phyloP scores from a whole-genome alignment of 2,888 invertebrate species.

The Fragum sueziense region DNA sequence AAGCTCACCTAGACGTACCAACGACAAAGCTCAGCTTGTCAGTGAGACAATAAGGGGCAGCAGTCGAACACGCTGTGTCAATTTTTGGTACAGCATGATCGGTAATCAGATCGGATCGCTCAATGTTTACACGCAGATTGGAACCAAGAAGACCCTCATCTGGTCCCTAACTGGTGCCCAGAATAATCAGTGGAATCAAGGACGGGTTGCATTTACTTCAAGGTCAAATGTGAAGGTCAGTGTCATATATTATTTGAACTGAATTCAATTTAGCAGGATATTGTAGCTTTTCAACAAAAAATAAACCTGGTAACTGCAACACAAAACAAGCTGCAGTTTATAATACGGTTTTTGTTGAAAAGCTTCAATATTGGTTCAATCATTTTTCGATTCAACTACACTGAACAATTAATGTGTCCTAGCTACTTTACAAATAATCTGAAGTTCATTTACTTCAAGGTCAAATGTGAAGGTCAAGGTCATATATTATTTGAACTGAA shows the following conservation, averaged over 20 bases:
- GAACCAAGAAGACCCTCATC: constrained; percentile 42
- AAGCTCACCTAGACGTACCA: constrained; percentile 61
- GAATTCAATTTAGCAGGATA: too few relatives aligned
- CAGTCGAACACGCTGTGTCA: constrained; percentile 60
- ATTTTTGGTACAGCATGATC: constrained; percentile 78
- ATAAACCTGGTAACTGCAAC: too few relatives aligned
- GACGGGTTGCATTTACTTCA: constrained; percentile 55
- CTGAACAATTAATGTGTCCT: too few relatives aligned
- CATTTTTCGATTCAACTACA: too few relatives aligned
- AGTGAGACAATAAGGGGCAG: constrained; percentile 65
- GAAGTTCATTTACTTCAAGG: constrained; percentile 46
- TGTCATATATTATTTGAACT: too few relatives aligned
- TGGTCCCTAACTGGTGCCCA: constrained; percentile 70
- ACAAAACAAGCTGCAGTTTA: too few relatives aligned
- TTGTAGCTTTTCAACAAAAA: too few relatives aligned
- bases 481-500: too few relatives aligned
- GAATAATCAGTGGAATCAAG: constrained; percentile 65
- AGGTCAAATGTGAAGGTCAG: constrained; percentile 55
- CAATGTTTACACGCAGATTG: constrained; percentile 62
- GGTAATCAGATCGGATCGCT: constrained; percentile 72
- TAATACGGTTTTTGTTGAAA: too few relatives aligned
- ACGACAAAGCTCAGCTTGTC: constrained; percentile 70
- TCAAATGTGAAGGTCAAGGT: constrained; percentile 54
- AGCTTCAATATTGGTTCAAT: too few relatives aligned
- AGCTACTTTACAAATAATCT: too few relatives aligned